Conservation (phyloP, 2,797 vertebrate genomes). For the Scleropages formosus region DNA sequence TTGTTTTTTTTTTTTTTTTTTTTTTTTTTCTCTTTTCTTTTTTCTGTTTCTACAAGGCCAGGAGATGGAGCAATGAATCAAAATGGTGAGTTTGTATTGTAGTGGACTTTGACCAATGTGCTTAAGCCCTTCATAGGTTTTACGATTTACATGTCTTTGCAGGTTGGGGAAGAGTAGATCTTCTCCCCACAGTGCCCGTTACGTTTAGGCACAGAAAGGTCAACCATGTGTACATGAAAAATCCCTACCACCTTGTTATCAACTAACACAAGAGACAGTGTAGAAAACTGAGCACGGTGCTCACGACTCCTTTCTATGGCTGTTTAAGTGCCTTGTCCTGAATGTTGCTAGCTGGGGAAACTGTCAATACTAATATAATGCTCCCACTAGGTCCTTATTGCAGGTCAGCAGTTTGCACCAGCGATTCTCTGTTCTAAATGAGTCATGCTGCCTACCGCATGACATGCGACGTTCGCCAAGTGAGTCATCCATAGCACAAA, state of each 20-base stretch:
- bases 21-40: too few species aligned
- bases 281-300: not conserved
- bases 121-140: too few species aligned
- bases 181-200: not conserved
- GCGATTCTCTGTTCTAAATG: slow-evolving; percentile 50
- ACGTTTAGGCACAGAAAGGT: not conserved
- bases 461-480: slow-evolving; percentile 65
- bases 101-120: too few species aligned
- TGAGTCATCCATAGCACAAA: slow-evolving; percentile 65
- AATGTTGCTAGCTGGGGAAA: slow-evolving; percentile 32
- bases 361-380: slow-evolving; percentile 36
- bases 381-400: slow-evolving; percentile 42
- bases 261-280: not conserved
- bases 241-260: not conserved
- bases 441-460: slow-evolving; percentile 67
- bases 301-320: slow-evolving; percentile 37
- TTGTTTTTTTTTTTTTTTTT: too few species aligned
- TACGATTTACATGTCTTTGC: too few species aligned
- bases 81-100: too few species aligned
- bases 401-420: slow-evolving; percentile 50
- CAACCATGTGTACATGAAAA: slow-evolving; percentile 13
- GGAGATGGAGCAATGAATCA: too few species aligned
- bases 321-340: slow-evolving; percentile 41
- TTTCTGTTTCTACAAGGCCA: too few species aligned
- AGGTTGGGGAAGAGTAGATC: not conserved